Evolutionary conservation across 2,113 vertebrate genomes (phyloP).

Genomic region (Phalacrocorax brasilianus): DNA sequence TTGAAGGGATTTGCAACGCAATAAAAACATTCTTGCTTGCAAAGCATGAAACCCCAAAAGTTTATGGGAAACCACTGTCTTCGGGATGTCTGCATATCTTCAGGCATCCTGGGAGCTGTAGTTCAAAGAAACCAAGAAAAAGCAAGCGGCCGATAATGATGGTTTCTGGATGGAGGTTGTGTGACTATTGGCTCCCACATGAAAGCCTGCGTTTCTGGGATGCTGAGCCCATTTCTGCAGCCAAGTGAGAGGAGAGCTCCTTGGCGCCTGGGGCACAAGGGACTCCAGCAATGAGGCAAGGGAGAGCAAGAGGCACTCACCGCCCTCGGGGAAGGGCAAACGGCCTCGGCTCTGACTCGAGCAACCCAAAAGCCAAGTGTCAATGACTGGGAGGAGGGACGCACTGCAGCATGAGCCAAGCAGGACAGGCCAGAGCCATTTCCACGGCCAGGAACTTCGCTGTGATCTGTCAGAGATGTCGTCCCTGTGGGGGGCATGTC

Average conservation of each 20-base stretch:
- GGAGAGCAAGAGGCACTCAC: not conserved
- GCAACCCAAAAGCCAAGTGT: fast-evolving
- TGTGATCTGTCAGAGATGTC: not conserved
- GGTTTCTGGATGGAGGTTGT: conserved; percentile 60
- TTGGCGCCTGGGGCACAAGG: not conserved
- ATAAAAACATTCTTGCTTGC: conserved; percentile 70
- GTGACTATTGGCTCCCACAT: conserved; percentile 60
- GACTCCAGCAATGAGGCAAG: not conserved
- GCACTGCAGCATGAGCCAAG: not conserved
- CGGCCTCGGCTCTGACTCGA: fast-evolving
- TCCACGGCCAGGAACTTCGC: not conserved
- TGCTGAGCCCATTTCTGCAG: conserved; percentile 37
- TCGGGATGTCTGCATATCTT: conserved; percentile 71
- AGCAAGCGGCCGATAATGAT: conserved; percentile 28
- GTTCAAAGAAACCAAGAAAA: conserved; percentile 61
- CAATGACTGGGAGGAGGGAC: not conserved
- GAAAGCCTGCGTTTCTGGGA: conserved; percentile 57
- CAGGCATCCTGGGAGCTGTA: conserved; percentile 71
- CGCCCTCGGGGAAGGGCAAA: not conserved
- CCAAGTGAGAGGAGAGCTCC: conserved; percentile 39
- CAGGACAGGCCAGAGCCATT: not conserved
- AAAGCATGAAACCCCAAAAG: conserved; percentile 69
- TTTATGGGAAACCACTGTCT: conserved; percentile 74
- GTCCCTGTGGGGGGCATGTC: not conserved
- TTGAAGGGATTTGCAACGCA: conserved; percentile 34